Base-by-base conservation (phyloP, 2,888 invertebrate species). In the Cephus sareptanus region DNA sequence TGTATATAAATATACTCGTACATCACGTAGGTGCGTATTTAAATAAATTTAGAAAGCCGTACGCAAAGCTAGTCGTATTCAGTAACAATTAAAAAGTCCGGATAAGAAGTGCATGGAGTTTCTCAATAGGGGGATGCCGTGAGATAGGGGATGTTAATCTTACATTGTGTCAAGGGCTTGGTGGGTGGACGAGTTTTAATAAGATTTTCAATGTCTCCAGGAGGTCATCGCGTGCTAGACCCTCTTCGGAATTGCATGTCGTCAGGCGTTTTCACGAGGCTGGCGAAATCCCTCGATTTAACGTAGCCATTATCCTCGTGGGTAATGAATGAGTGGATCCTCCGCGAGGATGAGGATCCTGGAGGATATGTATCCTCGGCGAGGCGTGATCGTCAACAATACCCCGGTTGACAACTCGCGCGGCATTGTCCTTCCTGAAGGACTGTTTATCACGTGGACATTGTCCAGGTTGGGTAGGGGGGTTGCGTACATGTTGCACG, bases 381-480 rank as follows among this genome's bases (percentile, higher is more conserved):
- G 76, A 79, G 79, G 79, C 79, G 79, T 79, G 79, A 79, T 79
- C 76, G 74, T 74, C 79, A 75, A 79, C 79, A 79, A 79, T 79
- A 79, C 79, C 79, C 37, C 37, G 34, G 70, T 73, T 76, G 76
- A 76, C 76, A 79, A 73, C 76, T 76, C 79, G 76, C 76, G 79
- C 74, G 76, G 76, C 79, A 79, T 79, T 79, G 79, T 79, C 76
- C 79, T 68, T 79, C 76, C 79, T 76, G 79, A 76, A 76, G 79
- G 79, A 79, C 79, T 35, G 79, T 79, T 79, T 79, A 79, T 79
- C 79, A 79, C 76, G 37, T 81, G 81, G 83, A 85, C 88, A 89
- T 89, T 89, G 88, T 89, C 86, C 83, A 78, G 56, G 82, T 33
- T 77, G 79, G 85, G 86, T 84, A n/a, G 81, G 76, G 71, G 71